These are phyloP conservation scores for Drosophila neonasuta DNA, from an alignment of 2,888 invertebrate genomes.

Conservation along the genomic window DNA sequence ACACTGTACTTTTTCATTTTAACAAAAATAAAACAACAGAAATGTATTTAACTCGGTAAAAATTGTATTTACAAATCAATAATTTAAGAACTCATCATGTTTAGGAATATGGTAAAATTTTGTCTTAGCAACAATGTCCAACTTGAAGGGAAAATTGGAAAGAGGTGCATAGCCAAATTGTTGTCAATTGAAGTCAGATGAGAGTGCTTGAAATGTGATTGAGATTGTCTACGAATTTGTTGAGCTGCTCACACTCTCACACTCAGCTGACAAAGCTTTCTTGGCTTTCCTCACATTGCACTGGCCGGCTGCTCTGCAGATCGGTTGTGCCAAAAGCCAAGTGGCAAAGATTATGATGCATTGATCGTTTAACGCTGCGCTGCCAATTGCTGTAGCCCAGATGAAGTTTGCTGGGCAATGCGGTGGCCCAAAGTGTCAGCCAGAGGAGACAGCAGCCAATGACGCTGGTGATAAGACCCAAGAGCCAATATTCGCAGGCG, in stretches of 20 bases:
- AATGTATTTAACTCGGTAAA: too few species aligned
- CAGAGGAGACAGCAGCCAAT: slow-evolving; percentile 63
- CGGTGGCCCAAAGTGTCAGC: slow-evolving; percentile 58
- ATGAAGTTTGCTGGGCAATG: slow-evolving; percentile 35
- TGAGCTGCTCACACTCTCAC: not conserved
- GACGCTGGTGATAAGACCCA: slow-evolving; percentile 48
- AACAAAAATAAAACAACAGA: too few species aligned
- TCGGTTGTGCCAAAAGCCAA: slow-evolving; percentile 25
- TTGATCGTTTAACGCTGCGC: slow-evolving; percentile 1
- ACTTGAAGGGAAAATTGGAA: too few species aligned
- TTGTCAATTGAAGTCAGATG: too few species aligned
- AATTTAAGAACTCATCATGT: too few species aligned
- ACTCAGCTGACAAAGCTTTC: slow-evolving; percentile 29
- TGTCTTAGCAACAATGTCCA: too few species aligned
- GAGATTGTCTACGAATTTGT: not conserved
- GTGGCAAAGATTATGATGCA: slow-evolving; percentile 13
- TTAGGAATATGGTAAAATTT: too few species aligned
- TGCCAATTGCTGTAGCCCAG: slow-evolving; percentile 22
- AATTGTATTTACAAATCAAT: too few species aligned
- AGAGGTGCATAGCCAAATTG: not conserved
- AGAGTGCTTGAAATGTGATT: too few species aligned
- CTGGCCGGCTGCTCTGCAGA: not conserved
- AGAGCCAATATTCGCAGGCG: slow-evolving; percentile 59
- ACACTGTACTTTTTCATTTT: too few species aligned
- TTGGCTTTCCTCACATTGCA: slow-evolving; percentile 1